Base-by-base conservation (phyloP, 2,113 vertebrate genomes). In the Lampris megalopsis region DNA sequence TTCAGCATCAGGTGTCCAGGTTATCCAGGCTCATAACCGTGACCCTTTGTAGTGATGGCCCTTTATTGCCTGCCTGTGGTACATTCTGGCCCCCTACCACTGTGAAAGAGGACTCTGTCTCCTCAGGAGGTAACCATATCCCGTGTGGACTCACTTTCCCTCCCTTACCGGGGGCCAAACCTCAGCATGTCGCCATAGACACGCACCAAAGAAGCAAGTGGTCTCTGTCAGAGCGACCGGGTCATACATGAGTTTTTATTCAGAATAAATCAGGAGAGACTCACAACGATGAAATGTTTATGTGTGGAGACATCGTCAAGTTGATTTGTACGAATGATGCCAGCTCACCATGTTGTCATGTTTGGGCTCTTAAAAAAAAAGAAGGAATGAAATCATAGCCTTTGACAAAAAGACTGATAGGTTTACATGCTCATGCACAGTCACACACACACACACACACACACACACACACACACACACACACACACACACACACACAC, bases 51-150 rank as follows among this genome's bases (percentile, higher is more conserved):
- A 6, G 48, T 58, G 71, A 48, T 0, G 7, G n/a, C n/a, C 61
- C 40, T 67, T 24, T 63, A 64, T 73, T 40, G 60, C 38, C 60
- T 6, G 45, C 62, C 48, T 72, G 69, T 38, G 56, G 82, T 80
- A 78, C 5, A 1, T 57, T 36, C 36, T 56, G 57, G 66, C 63
- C 64, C 77, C 69, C 68, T 6, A 41, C 67, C 76, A 69, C 60
- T 42, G 72, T 63, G 82, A 81, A 92, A 91, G 79, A 6, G 48
- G 87, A 91, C 75, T 84, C 88, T 1, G 41, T 75, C 74, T 75
- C 81, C 79, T 79, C 11, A 2, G 71, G 60, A 76, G 41, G 88
- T 79, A 89, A 88, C 9, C 10, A 50, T 64, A 89, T 86, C 90
- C 86, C 67, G n/a, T 37, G 49, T 69, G 77, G 71, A 64, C 62